Percentiles rank a stretch among this genome's conserved stretches.
phyloP scores from a whole-genome alignment of 2,888 invertebrate genomes.

The Polydrusus tereticollis region DNA sequence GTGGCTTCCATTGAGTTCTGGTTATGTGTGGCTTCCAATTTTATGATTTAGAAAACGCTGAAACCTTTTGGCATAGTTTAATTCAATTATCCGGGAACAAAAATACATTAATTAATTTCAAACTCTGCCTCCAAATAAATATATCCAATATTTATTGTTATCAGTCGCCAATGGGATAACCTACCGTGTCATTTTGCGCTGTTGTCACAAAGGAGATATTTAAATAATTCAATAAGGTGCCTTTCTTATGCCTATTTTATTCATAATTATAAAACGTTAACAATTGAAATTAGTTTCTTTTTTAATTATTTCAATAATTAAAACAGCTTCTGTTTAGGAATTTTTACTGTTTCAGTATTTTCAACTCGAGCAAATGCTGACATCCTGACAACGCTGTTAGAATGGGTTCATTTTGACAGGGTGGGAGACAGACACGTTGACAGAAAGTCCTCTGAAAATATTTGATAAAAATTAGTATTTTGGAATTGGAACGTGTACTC shows the following conservation, averaged over 20 bases:
- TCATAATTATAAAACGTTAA: too few species aligned
- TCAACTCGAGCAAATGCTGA: too few species aligned
- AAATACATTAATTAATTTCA: too few species aligned
- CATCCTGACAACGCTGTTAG: not conserved
- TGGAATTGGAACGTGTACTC: not conserved
- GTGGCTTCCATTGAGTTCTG: not conserved
- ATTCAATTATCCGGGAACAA: too few species aligned
- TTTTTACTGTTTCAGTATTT: too few species aligned
- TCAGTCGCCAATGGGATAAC: not conserved
- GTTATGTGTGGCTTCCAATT: too few species aligned
- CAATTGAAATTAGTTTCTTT: too few species aligned
- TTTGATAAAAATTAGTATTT: not conserved
- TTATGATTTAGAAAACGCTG: too few species aligned
- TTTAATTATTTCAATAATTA: too few species aligned
- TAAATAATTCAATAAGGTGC: not conserved
- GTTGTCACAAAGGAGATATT: not conserved
- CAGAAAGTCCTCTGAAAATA: conserved; percentile 10
- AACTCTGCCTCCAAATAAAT: not conserved
- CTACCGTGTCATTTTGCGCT: not conserved
- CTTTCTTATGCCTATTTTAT: not conserved
- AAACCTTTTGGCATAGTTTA: too few species aligned
- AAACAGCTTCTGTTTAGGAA: too few species aligned
- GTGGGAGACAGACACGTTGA: conserved; percentile 20
- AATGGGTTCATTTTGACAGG: not conserved
- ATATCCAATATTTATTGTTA: not conserved